Evolutionary conservation across 2,797 vertebrate species (phyloP).

Genomic region (Melanotaenia trifasciata): DNA sequence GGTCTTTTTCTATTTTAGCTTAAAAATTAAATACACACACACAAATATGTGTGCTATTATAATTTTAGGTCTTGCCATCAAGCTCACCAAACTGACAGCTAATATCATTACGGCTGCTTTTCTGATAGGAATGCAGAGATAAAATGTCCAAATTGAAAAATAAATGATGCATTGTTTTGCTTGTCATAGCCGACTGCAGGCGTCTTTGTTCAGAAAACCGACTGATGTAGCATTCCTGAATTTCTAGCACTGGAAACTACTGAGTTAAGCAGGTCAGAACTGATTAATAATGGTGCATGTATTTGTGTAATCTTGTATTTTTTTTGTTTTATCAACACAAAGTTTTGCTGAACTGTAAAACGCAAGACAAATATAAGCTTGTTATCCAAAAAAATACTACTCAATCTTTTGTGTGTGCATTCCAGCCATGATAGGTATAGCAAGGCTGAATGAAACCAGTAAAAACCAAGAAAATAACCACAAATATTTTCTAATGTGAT

Average conservation of each 20-base stretch:
- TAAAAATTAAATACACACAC: slow-evolving; percentile 13
- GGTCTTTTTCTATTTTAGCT: slow-evolving; percentile 20
- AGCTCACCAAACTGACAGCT: slow-evolving; percentile 9
- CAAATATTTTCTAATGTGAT: slow-evolving; percentile 26
- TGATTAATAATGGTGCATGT: slow-evolving; percentile 3
- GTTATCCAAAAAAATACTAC: background rate
- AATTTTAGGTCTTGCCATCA: slow-evolving; percentile 33
- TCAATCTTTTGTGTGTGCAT: slow-evolving; percentile 17
- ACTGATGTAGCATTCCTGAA: slow-evolving; percentile 41
- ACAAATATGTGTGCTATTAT: slow-evolving; percentile 13
- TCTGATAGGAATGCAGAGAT: slow-evolving; percentile 25
- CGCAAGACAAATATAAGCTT: slow-evolving; percentile 6
- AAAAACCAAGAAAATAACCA: background rate
- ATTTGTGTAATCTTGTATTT: background rate
- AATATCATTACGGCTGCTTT: slow-evolving; percentile 22
- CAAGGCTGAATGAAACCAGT: slow-evolving; percentile 30
- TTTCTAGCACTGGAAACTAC: slow-evolving; percentile 36
- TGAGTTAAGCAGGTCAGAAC: slow-evolving; percentile 20
- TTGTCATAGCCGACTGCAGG: background rate
- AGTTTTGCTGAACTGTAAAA: slow-evolving; percentile 18
- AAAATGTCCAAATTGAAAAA: slow-evolving; percentile 15
- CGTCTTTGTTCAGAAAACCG: slow-evolving; percentile 25
- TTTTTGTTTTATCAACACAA: slow-evolving; percentile 10
- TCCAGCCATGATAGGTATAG: slow-evolving; percentile 6
- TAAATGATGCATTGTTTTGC: background rate